A percentile compares a stretch with the other conserved stretches of the same genome.
Conservation (phyloP, 2,113 vertebrate species). For the Solea solea region DNA sequence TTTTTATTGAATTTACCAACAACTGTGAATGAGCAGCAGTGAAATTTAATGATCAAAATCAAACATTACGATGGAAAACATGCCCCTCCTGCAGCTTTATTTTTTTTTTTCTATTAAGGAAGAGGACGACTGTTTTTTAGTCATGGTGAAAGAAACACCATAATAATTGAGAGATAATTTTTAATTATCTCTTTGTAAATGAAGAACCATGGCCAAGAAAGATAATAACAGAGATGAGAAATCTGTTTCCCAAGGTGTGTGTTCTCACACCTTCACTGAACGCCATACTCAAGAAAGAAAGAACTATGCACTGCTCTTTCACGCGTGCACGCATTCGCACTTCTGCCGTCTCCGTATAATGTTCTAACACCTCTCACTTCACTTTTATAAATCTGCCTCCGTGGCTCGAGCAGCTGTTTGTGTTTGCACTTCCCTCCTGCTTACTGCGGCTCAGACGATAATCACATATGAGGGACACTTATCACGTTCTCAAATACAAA, state of each 20-base stretch:
- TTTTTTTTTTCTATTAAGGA: too few relatives aligned
- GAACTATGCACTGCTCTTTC: constrained; percentile 22
- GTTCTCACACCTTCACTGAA: constrained; percentile 41
- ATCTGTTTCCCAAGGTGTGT: constrained; percentile 33
- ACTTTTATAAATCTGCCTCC: constrained; percentile 63
- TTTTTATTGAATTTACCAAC: neutral
- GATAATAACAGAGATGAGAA: constrained; percentile 8
- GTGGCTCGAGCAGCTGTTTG: constrained; percentile 58
- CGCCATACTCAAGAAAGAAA: constrained; percentile 20
- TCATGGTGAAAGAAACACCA: neutral
- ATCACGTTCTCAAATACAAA: constrained; percentile 30
- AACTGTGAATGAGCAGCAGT: neutral
- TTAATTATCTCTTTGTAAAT: constrained; percentile 2
- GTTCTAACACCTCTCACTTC: constrained; percentile 63
- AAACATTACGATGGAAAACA: neutral
- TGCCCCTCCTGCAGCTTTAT: too few relatives aligned
- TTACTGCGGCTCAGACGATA: constrained; percentile 36
- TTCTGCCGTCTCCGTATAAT: constrained; percentile 45
- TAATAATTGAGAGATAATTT: neutral
- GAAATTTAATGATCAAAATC: neutral
- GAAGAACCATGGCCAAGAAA: constrained; percentile 1
- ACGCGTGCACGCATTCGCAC: constrained; percentile 46
- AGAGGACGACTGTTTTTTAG: neutral
- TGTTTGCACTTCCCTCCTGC: constrained; percentile 45
- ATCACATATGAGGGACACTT: constrained; percentile 32